Conservation (phyloP, 2,113 vertebrate genomes). For the Ciconia boyciana region DNA sequence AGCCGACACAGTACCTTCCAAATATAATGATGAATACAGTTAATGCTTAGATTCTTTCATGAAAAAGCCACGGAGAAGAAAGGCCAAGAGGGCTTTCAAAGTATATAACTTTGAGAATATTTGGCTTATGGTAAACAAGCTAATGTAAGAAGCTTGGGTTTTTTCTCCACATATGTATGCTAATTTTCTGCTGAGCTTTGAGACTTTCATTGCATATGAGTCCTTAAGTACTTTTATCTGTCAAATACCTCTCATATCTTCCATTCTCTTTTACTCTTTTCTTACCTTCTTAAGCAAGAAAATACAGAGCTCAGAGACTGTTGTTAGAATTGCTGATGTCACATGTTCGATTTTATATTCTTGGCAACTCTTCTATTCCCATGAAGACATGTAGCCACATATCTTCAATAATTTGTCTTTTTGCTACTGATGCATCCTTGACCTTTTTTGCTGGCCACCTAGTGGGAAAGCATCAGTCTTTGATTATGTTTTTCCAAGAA, state of each 20-base stretch:
- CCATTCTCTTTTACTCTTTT: not conserved
- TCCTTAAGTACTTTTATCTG: not conserved
- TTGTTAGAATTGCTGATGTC: not conserved
- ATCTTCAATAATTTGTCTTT: not conserved
- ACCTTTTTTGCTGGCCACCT: not conserved
- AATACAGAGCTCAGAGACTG: not conserved
- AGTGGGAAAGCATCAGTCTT: not conserved
- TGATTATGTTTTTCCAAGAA: not conserved
- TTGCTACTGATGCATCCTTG: not conserved
- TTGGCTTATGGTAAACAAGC: not conserved
- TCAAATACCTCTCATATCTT: not conserved
- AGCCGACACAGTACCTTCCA: constrained; percentile 48
- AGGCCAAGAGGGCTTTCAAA: constrained; percentile 5
- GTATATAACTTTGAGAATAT: not conserved
- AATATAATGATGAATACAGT: constrained; percentile 14
- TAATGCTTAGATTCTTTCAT: constrained; percentile 10
- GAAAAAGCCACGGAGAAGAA: not conserved
- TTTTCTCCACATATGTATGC: not conserved
- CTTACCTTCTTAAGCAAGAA: not conserved
- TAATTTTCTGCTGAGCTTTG: constrained; percentile 17
- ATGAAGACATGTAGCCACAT: not conserved
- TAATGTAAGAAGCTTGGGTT: not conserved
- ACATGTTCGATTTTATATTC: not conserved
- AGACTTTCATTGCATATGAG: not conserved
- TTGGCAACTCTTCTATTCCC: not conserved